Evolutionary conservation across 2,113 vertebrate species (phyloP).

Genomic region (Aptenodytes forsteri): DNA sequence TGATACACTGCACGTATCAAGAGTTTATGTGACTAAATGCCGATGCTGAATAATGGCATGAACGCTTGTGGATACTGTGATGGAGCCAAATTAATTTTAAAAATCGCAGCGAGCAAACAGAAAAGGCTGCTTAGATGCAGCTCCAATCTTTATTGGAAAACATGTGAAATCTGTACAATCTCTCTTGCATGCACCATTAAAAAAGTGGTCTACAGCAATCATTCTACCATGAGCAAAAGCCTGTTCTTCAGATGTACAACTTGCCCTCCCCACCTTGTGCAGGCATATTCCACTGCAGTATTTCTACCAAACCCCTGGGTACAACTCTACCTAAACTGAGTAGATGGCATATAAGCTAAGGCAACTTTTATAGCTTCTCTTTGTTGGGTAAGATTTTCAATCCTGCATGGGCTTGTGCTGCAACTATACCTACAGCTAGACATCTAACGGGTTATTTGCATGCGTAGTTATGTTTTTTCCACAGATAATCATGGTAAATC

Average conservation of each 20-base stretch:
- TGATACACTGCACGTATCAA: neutral
- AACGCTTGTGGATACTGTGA: neutral
- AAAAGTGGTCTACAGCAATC: neutral
- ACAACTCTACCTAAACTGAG: neutral
- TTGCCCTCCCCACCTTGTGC: neutral
- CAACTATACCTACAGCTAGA: constrained; percentile 41
- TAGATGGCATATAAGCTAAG: neutral
- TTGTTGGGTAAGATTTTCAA: constrained; percentile 15
- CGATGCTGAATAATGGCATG: neutral
- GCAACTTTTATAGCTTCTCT: neutral
- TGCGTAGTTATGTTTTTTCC: neutral
- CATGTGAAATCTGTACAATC: neutral
- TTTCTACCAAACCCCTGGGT: neutral
- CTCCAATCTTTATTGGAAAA: neutral
- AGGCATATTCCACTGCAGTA: neutral
- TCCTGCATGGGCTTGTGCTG: constrained; percentile 42
- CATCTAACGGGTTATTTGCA: constrained; percentile 9
- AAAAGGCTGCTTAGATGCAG: neutral
- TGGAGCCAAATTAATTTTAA: neutral
- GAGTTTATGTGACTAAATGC: neutral
- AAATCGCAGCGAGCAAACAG: neutral
- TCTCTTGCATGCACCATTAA: neutral
- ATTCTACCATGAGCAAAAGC: neutral
- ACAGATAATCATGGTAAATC: constrained; percentile 13
- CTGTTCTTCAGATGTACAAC: neutral